phyloP scores from a whole-genome alignment of 2,888 invertebrate genomes.

The Pyrochroa serraticornis region DNA sequence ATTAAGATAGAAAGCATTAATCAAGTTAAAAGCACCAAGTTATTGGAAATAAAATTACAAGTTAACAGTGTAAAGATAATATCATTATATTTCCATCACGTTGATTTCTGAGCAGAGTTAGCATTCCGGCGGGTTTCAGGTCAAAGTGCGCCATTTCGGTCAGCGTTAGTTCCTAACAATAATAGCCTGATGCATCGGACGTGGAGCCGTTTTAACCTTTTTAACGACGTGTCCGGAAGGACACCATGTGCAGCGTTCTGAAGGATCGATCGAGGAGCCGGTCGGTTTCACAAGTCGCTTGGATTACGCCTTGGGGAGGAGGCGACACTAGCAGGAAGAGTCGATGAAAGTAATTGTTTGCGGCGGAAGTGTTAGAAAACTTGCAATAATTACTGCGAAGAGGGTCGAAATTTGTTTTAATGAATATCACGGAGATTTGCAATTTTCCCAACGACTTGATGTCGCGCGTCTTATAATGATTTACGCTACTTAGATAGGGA shows the following conservation, averaged over 20 bases:
- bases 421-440: conserved; percentile 14
- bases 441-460: conserved; percentile 23
- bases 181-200: conserved; percentile 28
- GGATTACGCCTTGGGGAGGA: conserved; percentile 11
- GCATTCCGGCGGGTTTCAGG: conserved; percentile 27
- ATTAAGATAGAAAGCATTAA: conserved; percentile 19
- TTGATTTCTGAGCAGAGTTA: conserved; percentile 28
- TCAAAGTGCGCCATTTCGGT: conserved; percentile 32
- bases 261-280: background rate
- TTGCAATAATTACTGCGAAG: conserved; percentile 6
- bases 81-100: conserved; percentile 39
- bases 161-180: conserved; percentile 31
- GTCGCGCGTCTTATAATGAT: conserved; percentile 29
- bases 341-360: conserved; percentile 14
- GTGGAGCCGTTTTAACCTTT: conserved; percentile 27
- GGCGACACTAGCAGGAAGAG: conserved; percentile 5
- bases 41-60: conserved; percentile 36
- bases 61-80: conserved; percentile 37
- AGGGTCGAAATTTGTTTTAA: conserved; percentile 16
- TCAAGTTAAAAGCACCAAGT: conserved; percentile 29
- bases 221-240: conserved; percentile 21
- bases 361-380: background rate
- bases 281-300: background rate
- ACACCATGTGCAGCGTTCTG: conserved; percentile 17
- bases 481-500: conserved; percentile 32